Conservation (phyloP, 64 coral and sea anemone species). For the Acropora tenuis region DNA sequence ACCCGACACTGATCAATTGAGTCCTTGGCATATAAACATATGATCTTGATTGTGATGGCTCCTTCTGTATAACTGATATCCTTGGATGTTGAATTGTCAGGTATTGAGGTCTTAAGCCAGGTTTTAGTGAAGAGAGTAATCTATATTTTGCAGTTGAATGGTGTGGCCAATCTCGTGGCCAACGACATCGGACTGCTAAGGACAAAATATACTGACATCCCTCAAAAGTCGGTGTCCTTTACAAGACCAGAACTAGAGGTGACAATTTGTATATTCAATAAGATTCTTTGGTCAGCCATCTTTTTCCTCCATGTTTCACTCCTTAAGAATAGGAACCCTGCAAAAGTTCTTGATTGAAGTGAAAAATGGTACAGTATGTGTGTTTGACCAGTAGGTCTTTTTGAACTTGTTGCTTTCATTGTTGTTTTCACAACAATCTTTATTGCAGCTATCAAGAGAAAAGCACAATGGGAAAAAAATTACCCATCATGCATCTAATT, state of each 20-base stretch:
- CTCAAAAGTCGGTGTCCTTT: neutral
- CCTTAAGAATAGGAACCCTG: neutral
- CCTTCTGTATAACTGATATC: neutral
- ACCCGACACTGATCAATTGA: neutral
- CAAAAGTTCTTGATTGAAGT: constrained; percentile 28
- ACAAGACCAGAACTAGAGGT: neutral
- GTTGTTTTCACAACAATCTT: no score
- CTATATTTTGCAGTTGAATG: neutral
- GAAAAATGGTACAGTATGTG: constrained; percentile 10
- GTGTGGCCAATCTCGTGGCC: neutral
- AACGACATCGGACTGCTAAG: neutral
- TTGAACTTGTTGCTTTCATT: neutral
- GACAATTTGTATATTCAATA: neutral
- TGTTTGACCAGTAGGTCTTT: constrained; percentile 25
- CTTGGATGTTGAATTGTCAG: neutral
- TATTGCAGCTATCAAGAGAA: no score
- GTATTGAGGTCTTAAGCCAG: neutral
- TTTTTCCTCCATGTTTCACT: neutral
- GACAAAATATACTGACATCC: neutral
- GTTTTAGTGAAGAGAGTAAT: neutral
- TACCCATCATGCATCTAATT: no score
- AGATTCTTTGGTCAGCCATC: neutral
- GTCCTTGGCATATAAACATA: neutral
- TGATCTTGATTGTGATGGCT: neutral
- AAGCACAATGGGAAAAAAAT: no score